A percentile compares a stretch with the other conserved stretches of the same genome.
phyloP scores from a whole-genome alignment of 2,888 invertebrate species.

The Periphyllus acericola region DNA sequence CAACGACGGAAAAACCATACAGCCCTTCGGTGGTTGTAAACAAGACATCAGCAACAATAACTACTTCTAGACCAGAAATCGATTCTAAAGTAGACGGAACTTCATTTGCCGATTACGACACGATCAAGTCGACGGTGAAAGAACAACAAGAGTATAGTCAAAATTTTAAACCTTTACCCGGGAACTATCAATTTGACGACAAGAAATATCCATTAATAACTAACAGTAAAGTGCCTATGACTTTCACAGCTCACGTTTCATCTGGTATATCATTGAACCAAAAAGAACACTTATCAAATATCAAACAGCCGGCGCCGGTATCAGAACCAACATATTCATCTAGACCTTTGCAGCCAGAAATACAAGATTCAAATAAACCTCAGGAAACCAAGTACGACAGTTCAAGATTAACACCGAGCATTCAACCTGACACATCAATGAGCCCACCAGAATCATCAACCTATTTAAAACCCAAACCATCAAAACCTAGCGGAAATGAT shows the following conservation, averaged over 20 bases:
- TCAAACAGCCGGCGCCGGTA: not conserved
- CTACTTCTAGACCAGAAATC: conserved; percentile 61
- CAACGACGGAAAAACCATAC: not conserved
- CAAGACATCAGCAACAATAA: conserved; percentile 58
- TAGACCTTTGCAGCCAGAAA: conserved; percentile 1
- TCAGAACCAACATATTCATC: conserved; percentile 13
- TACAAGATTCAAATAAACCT: not conserved
- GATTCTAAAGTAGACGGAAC: conserved; percentile 48
- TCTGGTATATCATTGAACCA: conserved; percentile 53
- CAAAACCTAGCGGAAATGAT: not conserved
- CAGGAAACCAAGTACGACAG: not conserved
- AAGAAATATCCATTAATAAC: conserved; percentile 52
- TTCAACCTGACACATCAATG: not conserved
- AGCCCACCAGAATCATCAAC: not conserved
- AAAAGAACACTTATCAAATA: not conserved
- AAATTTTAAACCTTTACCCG: conserved; percentile 15
- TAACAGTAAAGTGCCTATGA: conserved; percentile 50
- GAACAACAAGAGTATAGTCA: not conserved
- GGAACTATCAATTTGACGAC: conserved; percentile 25
- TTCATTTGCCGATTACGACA: conserved; percentile 51
- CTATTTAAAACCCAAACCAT: conserved; percentile 3
- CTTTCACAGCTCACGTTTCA: conserved; percentile 55
- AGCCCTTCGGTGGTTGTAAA: not conserved
- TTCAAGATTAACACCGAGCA: not conserved
- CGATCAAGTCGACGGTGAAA: conserved; percentile 13